Percentiles rank a stretch among this genome's conserved stretches.
Conservation (phyloP, 1,140 invertebrate species). For the Cotesia typhae region DNA sequence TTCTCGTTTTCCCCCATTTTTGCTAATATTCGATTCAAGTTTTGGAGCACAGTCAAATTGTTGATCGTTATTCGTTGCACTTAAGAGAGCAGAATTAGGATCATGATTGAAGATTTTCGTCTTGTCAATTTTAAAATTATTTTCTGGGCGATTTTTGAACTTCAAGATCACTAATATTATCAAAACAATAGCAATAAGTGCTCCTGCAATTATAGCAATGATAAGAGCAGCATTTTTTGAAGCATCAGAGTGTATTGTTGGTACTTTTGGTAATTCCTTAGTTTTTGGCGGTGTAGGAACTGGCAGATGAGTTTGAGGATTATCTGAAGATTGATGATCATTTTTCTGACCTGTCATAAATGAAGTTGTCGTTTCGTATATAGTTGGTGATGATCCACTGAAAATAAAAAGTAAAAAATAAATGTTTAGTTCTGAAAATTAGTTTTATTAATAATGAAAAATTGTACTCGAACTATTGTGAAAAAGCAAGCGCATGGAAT, state of each 20-base stretch:
- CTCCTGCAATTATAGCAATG: constrained; percentile 89
- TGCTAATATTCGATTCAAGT: constrained; percentile 56
- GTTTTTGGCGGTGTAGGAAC: constrained; percentile 51
- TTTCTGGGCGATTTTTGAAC: constrained; percentile 86
- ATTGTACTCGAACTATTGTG: no score
- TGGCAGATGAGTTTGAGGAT: constrained; percentile 53
- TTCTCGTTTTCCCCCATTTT: constrained; percentile 78
- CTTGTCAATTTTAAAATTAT: constrained; percentile 91
- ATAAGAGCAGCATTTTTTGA: constrained; percentile 80
- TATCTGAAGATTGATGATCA: constrained; percentile 57
- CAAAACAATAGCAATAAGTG: constrained; percentile 89
- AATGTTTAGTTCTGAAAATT: no score
- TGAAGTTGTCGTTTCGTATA: constrained; percentile 51
- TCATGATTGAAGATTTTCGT: constrained; percentile 79
- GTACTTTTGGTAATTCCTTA: constrained; percentile 41
- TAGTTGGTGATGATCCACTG: constrained; percentile 47
- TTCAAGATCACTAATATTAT: constrained; percentile 90
- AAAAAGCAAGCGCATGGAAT: no score
- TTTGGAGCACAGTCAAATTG: constrained; percentile 61
- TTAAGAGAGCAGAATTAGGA: constrained; percentile 77
- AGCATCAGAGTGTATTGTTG: constrained; percentile 75
- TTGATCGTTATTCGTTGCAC: constrained; percentile 63
- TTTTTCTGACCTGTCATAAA: constrained; percentile 56
- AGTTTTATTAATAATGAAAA: no score
- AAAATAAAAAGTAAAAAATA: background rate